Conservation (phyloP, 2,888 invertebrate species). For the Tetropium fuscum region DNA sequence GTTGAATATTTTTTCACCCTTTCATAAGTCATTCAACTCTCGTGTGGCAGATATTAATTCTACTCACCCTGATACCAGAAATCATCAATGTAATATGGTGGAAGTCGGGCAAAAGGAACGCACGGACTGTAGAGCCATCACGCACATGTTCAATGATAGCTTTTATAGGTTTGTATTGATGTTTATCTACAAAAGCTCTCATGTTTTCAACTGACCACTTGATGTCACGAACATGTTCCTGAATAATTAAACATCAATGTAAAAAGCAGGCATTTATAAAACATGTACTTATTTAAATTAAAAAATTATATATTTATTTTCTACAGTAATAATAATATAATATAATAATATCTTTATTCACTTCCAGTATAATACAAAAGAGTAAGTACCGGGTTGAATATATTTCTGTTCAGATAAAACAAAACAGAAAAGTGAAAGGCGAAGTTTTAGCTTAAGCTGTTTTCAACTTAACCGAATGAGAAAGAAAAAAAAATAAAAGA, state of each 20-base stretch:
- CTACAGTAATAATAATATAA: too few species aligned
- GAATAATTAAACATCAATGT: conserved; percentile 38
- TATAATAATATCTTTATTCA: too few species aligned
- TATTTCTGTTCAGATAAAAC: too few species aligned
- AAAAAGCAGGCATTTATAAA: neutral
- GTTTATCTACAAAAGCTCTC: conserved; percentile 84
- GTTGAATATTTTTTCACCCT: neutral
- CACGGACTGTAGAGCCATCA: conserved; percentile 95
- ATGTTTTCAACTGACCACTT: conserved; percentile 89
- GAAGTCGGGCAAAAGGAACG: conserved; percentile 90
- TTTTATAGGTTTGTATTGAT: conserved; percentile 86
- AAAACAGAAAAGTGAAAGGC: too few species aligned
- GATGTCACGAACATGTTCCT: conserved; percentile 85
- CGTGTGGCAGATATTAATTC: neutral
- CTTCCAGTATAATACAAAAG: too few species aligned
- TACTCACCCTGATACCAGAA: conserved; percentile 87
- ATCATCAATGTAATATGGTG: conserved; percentile 95
- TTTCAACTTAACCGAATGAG: too few species aligned
- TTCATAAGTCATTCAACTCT: neutral
- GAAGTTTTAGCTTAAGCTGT: too few species aligned
- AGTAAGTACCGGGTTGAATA: too few species aligned
- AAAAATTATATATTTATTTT: too few species aligned
- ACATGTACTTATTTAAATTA: too few species aligned
- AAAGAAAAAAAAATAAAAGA: too few species aligned
- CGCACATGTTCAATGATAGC: conserved; percentile 98